Evolutionary conservation across 2,113 vertebrate genomes (phyloP).

Genomic region (Bos indicus): DNA sequence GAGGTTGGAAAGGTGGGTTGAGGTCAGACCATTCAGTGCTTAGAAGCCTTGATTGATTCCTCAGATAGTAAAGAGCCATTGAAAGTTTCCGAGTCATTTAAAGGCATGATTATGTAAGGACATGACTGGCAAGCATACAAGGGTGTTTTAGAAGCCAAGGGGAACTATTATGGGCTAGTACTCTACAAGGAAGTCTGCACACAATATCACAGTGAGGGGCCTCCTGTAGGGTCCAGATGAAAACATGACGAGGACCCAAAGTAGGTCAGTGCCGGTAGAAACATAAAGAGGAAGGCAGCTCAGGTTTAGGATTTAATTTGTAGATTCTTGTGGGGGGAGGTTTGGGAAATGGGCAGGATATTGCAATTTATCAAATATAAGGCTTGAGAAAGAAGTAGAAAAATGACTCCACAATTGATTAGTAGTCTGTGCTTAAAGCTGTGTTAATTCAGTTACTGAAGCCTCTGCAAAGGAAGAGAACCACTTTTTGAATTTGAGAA

Average conservation of each 20-base stretch:
- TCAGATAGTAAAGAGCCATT: background rate
- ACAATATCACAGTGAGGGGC: background rate
- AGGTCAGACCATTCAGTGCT: background rate
- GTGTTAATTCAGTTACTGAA: background rate
- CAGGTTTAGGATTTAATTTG: background rate
- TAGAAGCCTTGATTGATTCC: background rate
- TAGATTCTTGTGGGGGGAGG: rapidly evolving
- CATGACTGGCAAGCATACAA: background rate
- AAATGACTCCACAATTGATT: background rate
- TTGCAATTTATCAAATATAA: background rate
- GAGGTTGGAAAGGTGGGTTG: background rate
- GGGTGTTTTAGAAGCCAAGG: background rate
- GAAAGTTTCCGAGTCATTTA: background rate
- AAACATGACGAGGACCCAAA: background rate
- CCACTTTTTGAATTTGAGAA: background rate
- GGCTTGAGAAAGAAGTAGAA: background rate
- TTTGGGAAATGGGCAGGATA: background rate
- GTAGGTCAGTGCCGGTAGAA: background rate
- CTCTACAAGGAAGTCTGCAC: background rate
- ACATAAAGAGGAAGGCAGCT: background rate
- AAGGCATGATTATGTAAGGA: background rate
- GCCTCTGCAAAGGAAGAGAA: background rate
- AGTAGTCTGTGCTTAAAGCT: background rate
- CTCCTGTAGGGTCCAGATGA: background rate
- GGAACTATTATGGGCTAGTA: background rate